These are phyloP conservation scores for Thunnus albacares DNA, from an alignment of 2,797 vertebrate genomes.

Conservation along the genomic window DNA sequence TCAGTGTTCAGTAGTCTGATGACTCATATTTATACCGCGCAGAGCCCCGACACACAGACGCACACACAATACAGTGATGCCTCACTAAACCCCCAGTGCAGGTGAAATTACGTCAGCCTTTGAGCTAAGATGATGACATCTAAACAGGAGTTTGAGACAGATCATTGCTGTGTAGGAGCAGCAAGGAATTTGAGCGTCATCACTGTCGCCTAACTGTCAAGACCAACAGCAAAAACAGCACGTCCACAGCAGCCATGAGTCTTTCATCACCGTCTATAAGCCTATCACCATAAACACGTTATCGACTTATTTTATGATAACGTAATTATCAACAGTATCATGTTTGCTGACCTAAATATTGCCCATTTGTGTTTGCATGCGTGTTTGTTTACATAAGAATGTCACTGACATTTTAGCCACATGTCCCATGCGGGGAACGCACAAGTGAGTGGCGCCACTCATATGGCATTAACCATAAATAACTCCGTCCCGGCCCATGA, in stretches of 20 bases:
- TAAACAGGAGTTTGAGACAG: not conserved
- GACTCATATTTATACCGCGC: conserved; percentile 27
- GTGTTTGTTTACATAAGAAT: no score
- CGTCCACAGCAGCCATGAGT: not conserved
- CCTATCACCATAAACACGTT: no score
- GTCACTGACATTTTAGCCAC: no score
- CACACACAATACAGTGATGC: conserved; percentile 6
- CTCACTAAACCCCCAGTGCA: not conserved
- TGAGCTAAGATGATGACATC: conserved; percentile 26
- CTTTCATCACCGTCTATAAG: not conserved
- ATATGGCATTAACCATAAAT: no score
- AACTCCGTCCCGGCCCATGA: no score
- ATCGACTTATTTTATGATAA: no score
- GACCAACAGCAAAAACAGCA: not conserved
- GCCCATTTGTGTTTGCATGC: no score
- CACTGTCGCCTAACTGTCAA: not conserved
- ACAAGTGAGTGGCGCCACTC: no score
- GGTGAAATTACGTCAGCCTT: conserved; percentile 30
- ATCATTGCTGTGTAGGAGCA: not conserved
- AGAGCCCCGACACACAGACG: conserved; percentile 11
- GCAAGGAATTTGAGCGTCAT: no score
- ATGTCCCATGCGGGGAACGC: no score
- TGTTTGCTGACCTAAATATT: no score
- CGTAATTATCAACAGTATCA: no score
- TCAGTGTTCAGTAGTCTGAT: conserved; percentile 31